Evolutionary conservation across 2,888 invertebrate genomes (phyloP).

Genomic region (Aspidapion aeneum): DNA sequence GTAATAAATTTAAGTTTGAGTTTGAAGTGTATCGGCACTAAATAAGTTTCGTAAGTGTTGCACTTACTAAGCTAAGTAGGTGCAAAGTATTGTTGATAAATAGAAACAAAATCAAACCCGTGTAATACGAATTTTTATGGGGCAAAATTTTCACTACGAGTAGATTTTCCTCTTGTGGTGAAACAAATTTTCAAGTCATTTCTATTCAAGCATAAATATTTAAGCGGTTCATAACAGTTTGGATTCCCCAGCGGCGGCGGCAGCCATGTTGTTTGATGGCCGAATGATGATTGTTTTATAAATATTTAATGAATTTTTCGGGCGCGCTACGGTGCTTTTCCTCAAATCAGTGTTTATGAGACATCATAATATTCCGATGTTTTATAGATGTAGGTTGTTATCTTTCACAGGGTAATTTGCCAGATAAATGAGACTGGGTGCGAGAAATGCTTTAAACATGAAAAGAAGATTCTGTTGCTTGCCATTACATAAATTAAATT

Average conservation of each 20-base stretch:
- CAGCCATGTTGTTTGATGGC: constrained; percentile 51
- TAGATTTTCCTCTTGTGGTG: constrained; percentile 35
- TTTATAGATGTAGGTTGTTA: constrained; percentile 47
- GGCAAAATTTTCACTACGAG: constrained; percentile 9
- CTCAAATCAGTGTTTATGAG: constrained; percentile 52
- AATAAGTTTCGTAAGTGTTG: too few relatives aligned
- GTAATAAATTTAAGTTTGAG: too few relatives aligned
- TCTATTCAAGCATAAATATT: constrained; percentile 52
- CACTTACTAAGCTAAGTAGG: too few relatives aligned
- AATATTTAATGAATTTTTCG: constrained; percentile 45
- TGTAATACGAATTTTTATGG: background rate
- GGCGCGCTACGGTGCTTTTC: constrained; percentile 40
- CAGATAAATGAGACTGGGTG: constrained; percentile 26
- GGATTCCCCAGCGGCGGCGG: constrained; percentile 44
- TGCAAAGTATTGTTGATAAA: too few relatives aligned
- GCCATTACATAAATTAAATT: too few relatives aligned
- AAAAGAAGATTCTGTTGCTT: too few relatives aligned
- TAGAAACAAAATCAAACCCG: too few relatives aligned
- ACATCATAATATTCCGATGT: constrained; percentile 49
- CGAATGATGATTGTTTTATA: constrained; percentile 53
- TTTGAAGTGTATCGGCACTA: too few relatives aligned
- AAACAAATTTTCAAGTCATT: constrained; percentile 50
- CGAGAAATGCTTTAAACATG: background rate
- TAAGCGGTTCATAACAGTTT: constrained; percentile 50
- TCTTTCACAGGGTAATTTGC: constrained; percentile 35